A percentile compares a stretch with the other conserved stretches of the same genome.
These are phyloP conservation scores for Enteromius paludinosus DNA, from an alignment of 2,797 vertebrate genomes.

Conservation along the genomic window DNA sequence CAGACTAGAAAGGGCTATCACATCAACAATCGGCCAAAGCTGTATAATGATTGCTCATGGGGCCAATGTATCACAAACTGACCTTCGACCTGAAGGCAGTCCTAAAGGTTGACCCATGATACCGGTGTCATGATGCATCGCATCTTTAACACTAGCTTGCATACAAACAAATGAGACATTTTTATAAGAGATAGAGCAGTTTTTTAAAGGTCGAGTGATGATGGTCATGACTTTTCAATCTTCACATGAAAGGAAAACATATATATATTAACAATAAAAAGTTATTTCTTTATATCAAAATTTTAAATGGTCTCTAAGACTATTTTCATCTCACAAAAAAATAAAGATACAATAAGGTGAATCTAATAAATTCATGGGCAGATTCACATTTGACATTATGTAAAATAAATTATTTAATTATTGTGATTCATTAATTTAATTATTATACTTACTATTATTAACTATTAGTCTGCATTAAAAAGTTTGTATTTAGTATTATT, in stretches of 20 bases:
- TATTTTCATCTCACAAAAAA: not conserved
- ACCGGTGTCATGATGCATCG: not conserved
- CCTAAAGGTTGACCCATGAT: not conserved
- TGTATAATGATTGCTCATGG: not conserved
- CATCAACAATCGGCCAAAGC: conserved; percentile 1
- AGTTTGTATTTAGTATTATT: too few relatives aligned
- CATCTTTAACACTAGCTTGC: not conserved
- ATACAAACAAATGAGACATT: conserved; percentile 8
- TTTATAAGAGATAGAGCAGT: not conserved
- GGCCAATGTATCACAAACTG: not conserved
- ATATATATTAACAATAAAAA: not conserved
- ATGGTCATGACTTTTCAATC: conserved; percentile 56
- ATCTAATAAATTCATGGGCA: not conserved
- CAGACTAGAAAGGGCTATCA: not conserved
- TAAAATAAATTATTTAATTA: not conserved
- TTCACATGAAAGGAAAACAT: not conserved
- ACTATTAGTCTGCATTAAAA: not conserved
- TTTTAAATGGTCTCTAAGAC: not conserved
- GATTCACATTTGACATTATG: not conserved
- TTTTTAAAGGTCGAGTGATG: not conserved
- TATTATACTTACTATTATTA: too few relatives aligned
- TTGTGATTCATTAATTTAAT: too few relatives aligned
- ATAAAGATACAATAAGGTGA: not conserved
- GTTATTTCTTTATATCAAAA: not conserved
- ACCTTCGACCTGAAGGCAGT: not conserved